These are phyloP conservation scores for Crotalus adamanteus DNA, from an alignment of 2,797 vertebrate genomes.

Conservation along the genomic window DNA sequence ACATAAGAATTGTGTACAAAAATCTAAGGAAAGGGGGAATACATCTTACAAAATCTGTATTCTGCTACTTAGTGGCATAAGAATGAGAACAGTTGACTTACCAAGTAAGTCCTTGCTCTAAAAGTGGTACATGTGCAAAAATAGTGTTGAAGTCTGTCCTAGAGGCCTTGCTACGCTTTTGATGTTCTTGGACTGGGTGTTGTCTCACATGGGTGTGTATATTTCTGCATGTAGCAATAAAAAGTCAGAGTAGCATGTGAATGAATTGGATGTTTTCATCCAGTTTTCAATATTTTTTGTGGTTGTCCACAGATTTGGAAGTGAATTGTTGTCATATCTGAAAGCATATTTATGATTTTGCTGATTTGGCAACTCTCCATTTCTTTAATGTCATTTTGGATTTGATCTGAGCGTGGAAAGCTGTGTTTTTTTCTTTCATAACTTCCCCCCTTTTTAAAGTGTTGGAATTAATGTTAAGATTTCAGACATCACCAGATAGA, in stretches of 20 bases:
- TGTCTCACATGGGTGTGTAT: background rate
- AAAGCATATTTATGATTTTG: background rate
- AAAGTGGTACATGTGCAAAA: background rate
- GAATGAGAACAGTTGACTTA: background rate
- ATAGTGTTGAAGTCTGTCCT: background rate
- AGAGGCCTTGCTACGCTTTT: background rate
- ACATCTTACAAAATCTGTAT: background rate
- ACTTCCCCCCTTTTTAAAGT: background rate
- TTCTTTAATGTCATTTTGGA: background rate
- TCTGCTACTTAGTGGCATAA: background rate
- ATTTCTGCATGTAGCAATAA: background rate
- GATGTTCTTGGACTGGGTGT: background rate
- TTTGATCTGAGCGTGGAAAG: background rate
- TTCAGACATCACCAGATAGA: background rate
- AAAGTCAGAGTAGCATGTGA: background rate
- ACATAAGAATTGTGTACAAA: slow-evolving; percentile 7
- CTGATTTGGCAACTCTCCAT: background rate
- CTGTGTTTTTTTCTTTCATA: background rate
- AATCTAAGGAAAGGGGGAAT: background rate
- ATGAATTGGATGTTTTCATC: background rate
- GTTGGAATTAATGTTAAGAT: background rate
- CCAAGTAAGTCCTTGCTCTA: background rate
- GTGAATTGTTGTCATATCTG: background rate
- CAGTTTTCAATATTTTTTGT: background rate
- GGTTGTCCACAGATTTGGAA: background rate